Base-by-base conservation (phyloP, 2,797 vertebrate genomes). In the Hirundo rustica region DNA sequence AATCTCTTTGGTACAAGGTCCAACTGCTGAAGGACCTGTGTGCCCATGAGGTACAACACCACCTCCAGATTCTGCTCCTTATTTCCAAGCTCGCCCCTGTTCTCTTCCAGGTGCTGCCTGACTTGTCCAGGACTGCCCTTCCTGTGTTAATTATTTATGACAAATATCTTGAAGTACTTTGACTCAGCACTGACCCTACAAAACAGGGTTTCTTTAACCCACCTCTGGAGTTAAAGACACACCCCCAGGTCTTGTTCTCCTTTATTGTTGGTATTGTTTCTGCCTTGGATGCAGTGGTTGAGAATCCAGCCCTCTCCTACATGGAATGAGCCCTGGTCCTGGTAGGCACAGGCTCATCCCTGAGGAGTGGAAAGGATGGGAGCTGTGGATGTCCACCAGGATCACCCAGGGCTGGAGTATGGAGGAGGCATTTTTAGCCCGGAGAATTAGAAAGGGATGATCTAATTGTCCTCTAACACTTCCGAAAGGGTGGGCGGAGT, bases 21-120 rank as follows among this genome's bases (percentile, higher is more conserved):
- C 44, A n/a, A 0, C 44, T 40, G n/a, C 51, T 42, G 5, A 73
- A 10, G 29, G n/a, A 5, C 19, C 38, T 47, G 0, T 7, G 13
- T 44, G 14, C 12, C 68, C 51, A 5, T 5, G n/a, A 77, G 32
- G 5, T 51, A 38, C 29, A 26, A 55, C 40, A 12, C 29, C 17
- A 84, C 14, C 53, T 81, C 34, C 71, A 68, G 32, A 57, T 61
- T 32, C 34, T 27, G 18, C 21, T 81, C 53, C 66, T 64, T 4
- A 0, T 61, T 81, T 65, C 77, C 58, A 50, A 11, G 38, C 34
- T 78, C 54, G 2, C 13, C 38, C 42, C 19, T 78, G 55, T 53
- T 45, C 22, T 32, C 7, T 71, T 81, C 44, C 70, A 64, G 36
- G 27, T 73, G 86, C 45, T 50, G 25, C 42, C 22, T 68, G 51